Percentiles rank a stretch among this genome's conserved stretches.
Evolutionary conservation across 2,113 vertebrate genomes (phyloP).

Genomic region (Stegastes partitus): DNA sequence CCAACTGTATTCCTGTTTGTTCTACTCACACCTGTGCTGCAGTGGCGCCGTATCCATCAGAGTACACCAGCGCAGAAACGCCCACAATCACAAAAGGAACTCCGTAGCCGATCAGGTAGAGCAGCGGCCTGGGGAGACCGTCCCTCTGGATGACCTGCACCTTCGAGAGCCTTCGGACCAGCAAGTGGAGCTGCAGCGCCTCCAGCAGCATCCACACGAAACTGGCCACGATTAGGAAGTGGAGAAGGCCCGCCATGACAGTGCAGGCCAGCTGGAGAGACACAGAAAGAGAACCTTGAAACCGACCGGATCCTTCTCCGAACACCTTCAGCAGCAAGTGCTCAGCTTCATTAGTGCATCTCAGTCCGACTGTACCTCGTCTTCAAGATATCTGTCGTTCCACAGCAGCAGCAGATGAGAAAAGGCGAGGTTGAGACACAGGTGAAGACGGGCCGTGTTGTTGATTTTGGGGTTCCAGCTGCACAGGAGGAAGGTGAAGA

Average conservation of each 20-base stretch:
- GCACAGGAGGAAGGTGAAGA: constrained; percentile 88
- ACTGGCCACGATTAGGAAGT: constrained; percentile 82
- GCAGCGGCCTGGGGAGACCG: constrained; percentile 74
- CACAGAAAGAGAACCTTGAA: background rate
- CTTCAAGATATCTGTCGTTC: constrained; percentile 64
- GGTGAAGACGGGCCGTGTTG: constrained; percentile 87
- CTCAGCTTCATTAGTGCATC: too few species aligned
- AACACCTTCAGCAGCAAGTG: too few species aligned
- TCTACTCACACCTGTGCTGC: constrained; percentile 51
- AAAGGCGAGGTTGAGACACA: constrained; percentile 84
- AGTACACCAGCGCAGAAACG: constrained; percentile 77
- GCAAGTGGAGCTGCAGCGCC: constrained; percentile 85
- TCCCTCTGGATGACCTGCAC: constrained; percentile 86
- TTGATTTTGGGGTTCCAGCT: constrained; percentile 87
- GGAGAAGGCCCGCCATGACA: constrained; percentile 74
- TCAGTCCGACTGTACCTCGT: constrained; percentile 35
- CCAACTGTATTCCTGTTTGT: background rate
- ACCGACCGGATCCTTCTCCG: background rate
- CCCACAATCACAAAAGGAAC: constrained; percentile 83
- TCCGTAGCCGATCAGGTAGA: constrained; percentile 86
- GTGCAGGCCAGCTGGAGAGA: constrained; percentile 72
- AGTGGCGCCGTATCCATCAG: constrained; percentile 78
- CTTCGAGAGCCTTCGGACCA: constrained; percentile 79
- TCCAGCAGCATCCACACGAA: constrained; percentile 91
- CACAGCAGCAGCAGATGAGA: constrained; percentile 82